These are phyloP conservation scores for Arge pagana DNA, from an alignment of 2,888 invertebrate genomes.

Conservation along the genomic window DNA sequence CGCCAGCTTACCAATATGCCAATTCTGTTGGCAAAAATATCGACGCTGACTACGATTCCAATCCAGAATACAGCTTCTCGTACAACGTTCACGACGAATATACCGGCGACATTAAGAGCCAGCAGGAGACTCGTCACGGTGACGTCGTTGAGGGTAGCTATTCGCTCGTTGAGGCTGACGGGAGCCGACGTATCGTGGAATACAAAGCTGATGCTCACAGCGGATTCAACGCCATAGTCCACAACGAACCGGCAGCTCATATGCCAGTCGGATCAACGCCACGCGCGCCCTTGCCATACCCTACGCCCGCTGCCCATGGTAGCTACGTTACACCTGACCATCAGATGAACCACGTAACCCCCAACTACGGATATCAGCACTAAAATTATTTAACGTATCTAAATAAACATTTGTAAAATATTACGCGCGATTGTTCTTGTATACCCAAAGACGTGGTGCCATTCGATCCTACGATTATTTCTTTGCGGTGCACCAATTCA, in stretches of 20 bases:
- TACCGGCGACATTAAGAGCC: constrained; percentile 42
- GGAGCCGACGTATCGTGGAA: constrained; percentile 20
- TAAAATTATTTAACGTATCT: no score
- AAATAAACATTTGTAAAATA: no score
- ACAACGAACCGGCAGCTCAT: constrained; percentile 34
- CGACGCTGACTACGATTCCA: constrained; percentile 39
- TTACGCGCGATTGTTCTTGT: no score
- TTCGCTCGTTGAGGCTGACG: constrained; percentile 34
- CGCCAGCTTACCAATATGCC: constrained; percentile 9
- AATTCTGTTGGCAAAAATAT: constrained; percentile 49
- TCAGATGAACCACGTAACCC: constrained; percentile 9
- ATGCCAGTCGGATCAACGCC: constrained; percentile 44
- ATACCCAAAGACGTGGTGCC: no score
- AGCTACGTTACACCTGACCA: neutral
- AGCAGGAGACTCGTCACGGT: constrained; percentile 42
- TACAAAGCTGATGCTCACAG: constrained; percentile 31
- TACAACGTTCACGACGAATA: constrained; percentile 41
- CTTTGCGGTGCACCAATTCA: no score
- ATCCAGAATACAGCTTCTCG: constrained; percentile 43
- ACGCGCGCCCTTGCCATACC: neutral
- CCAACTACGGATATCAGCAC: constrained; percentile 27
- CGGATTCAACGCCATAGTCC: constrained; percentile 42
- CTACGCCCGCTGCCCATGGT: neutral
- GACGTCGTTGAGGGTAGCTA: constrained; percentile 43
- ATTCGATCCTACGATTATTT: no score